Percentiles rank a stretch among this genome's conserved stretches.
Evolutionary conservation across 37 sponge, comb jelly and placozoan species (phyloP).

Genomic region (Theonella swinhoei): DNA sequence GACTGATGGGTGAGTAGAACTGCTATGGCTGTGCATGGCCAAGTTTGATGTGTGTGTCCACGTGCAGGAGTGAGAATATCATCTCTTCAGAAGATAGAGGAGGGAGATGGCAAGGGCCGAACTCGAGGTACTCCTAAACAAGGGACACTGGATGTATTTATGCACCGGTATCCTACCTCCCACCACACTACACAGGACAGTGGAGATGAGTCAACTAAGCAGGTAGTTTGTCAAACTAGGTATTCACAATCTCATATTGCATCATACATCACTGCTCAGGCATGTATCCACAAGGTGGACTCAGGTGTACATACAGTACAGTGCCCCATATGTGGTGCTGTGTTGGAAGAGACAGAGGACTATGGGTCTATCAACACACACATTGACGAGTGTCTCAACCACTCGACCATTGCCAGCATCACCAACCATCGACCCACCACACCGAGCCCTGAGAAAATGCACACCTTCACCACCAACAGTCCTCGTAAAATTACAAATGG

Average conservation of each 20-base stretch:
- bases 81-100: not conserved
- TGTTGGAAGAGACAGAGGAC: constrained; percentile 31
- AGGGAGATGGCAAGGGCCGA: not conserved
- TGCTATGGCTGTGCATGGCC: not conserved
- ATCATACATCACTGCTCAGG: too few relatives aligned
- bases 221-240: too few relatives aligned
- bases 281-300: not conserved
- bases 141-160: constrained; percentile 8
- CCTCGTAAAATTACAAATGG: too few relatives aligned
- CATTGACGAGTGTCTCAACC: constrained; percentile 85
- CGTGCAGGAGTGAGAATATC: constrained; percentile 31
- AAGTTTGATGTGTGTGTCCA: not conserved
- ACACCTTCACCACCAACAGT: too few relatives aligned
- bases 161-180: not conserved
- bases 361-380: constrained; percentile 70
- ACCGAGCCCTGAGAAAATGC: too few relatives aligned
- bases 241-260: too few relatives aligned
- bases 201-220: not conserved
- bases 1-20: constrained; percentile 82
- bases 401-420: not conserved
- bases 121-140: not conserved
- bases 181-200: not conserved
- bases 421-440: too few relatives aligned
- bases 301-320: not conserved
- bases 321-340: constrained; percentile 82